phyloP scores from a whole-genome alignment of 2,888 invertebrate genomes.

The Lasioglossum leucozonium region DNA sequence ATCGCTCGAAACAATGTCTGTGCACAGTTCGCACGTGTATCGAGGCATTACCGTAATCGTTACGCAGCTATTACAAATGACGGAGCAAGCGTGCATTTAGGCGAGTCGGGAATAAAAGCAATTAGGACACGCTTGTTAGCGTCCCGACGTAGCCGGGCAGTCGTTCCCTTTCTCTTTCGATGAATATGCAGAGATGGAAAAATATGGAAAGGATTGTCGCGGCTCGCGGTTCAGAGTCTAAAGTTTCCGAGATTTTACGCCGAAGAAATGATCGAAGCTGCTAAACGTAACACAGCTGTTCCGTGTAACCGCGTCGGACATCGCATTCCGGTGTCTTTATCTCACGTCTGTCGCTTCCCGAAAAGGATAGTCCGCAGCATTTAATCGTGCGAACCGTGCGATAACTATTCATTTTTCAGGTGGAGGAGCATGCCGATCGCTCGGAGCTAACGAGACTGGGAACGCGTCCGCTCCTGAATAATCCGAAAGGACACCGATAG shows the following conservation, averaged over 20 bases:
- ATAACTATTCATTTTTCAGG: neutral
- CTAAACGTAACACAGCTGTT: neutral
- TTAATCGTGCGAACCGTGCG: neutral
- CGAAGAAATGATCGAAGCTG: slow-evolving; percentile 15
- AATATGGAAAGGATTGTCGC: slow-evolving; percentile 25
- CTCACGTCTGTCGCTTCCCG: neutral
- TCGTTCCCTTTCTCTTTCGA: neutral
- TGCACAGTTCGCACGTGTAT: neutral
- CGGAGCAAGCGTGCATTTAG: neutral
- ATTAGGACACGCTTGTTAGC: neutral
- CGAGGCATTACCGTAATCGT: neutral
- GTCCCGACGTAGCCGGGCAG: neutral
- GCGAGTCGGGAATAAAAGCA: neutral
- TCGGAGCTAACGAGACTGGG: neutral
- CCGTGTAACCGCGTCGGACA: neutral
- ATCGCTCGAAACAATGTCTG: too few relatives aligned
- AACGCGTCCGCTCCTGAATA: neutral
- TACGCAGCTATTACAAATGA: neutral
- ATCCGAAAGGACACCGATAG: neutral
- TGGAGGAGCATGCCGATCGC: slow-evolving; percentile 1
- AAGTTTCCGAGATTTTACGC: slow-evolving; percentile 36
- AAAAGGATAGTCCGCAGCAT: neutral
- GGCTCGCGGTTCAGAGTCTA: slow-evolving; percentile 37
- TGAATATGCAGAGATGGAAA: slow-evolving; percentile 10
- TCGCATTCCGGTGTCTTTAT: neutral